phyloP scores from a whole-genome alignment of 1,140 invertebrate species.

The Leptonema lineaticorne region DNA sequence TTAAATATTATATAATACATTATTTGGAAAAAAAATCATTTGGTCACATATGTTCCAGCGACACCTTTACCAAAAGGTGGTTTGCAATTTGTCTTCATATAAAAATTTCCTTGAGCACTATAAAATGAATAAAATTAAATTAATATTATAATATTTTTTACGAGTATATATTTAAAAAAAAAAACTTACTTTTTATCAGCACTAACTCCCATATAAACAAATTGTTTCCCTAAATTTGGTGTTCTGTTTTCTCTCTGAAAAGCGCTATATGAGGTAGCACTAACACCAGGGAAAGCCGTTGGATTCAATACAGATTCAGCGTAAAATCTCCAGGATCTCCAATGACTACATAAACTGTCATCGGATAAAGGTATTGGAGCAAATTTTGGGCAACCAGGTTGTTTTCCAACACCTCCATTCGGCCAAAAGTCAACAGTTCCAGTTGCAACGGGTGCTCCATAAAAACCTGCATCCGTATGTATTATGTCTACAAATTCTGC shows the following conservation, averaged over 20 bases:
- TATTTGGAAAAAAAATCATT: not conserved
- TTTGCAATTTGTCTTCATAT: conserved; percentile 45
- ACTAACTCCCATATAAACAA: conserved; percentile 48
- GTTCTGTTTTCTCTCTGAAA: conserved; percentile 44
- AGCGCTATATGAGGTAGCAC: conserved; percentile 49
- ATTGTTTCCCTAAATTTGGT: conserved; percentile 19
- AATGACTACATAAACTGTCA: conserved; percentile 64
- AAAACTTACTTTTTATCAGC: conserved; percentile 45
- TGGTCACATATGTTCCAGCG: conserved; percentile 40
- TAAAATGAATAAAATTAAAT: conserved; percentile 32
- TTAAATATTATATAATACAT: not conserved
- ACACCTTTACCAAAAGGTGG: conserved; percentile 44
- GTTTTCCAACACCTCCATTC: conserved; percentile 59
- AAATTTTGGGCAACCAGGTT: conserved; percentile 64
- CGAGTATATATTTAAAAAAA: not conserved
- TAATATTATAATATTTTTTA: not conserved
- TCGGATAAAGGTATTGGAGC: conserved; percentile 53
- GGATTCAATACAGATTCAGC: conserved; percentile 57
- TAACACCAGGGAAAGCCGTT: conserved; percentile 51
- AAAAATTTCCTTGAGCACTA: conserved; percentile 49
- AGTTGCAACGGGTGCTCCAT: conserved; percentile 53
- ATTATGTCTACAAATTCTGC: conserved; percentile 59
- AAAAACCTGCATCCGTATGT: conserved; percentile 56
- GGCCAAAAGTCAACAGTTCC: conserved; percentile 67
- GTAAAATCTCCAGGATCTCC: conserved; percentile 62